Base-by-base conservation (phyloP, 2,113 vertebrate species). In the Salvator merianae region DNA sequence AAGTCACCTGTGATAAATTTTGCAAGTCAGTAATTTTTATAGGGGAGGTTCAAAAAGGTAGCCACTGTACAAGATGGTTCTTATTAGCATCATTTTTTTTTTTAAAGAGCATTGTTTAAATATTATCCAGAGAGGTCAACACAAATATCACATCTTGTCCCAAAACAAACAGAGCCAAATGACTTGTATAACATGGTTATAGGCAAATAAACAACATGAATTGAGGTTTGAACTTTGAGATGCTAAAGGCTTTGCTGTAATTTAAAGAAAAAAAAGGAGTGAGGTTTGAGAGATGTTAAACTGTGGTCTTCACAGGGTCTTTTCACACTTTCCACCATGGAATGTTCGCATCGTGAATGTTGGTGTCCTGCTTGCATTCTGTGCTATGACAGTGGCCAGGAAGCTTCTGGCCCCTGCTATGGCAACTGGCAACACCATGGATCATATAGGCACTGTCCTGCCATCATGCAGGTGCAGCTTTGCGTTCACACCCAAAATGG, bases 51-150 rank as follows among this genome's bases (percentile, higher is more conserved):
- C 32, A 72, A 18, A 28, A 7, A 55, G 66, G 1, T 68, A 68
- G n/a, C 13, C 24, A 26, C 8, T 43, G 20, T 7, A 9, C 5
- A 47, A 47, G 43, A 75, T 14, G 26, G 30, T 53, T 53, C 50
- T 55, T 47, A 22, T 30, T 1, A 55, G 50, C 30, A 53, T 3
- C 12, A 13, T n/a, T 6, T 43, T 73, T 3, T 47, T 43, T 74
- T 2, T 47, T 47, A 47, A 47, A 47, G 10, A 47, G 10, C 43
- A 47, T 47, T 9, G 43, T 78, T 94, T 93, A 94, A 94, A 94
- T 86, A 90, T 93, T 95, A 92, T 79, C 93, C 81, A 93, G n/a
- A 36, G 82, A 79, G 94, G 95, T 94, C 95, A 93, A 91, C 91
- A 95, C n/a, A 30, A 0, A 40, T 36, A 86, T 84, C n/a, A 32